A percentile compares a stretch with the other conserved stretches of the same genome.
Conservation (phyloP, 2,797 vertebrate genomes). For the Neolamprologus multifasciatus region DNA sequence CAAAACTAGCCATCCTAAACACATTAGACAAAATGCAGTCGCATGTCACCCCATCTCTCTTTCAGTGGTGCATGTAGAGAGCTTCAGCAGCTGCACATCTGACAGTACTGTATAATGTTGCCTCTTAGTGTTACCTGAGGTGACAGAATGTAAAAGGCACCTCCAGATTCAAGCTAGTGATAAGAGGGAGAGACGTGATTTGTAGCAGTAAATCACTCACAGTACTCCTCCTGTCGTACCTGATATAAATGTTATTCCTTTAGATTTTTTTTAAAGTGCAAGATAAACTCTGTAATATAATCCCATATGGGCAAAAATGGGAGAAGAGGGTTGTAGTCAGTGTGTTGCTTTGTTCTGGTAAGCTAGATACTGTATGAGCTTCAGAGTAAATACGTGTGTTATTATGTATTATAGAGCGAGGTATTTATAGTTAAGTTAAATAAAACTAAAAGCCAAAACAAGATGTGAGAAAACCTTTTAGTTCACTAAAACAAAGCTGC, state of each 20-base stretch:
- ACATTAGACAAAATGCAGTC: neutral
- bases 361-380: neutral
- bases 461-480: neutral
- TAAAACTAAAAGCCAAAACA: neutral
- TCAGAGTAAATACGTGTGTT: neutral
- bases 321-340: neutral
- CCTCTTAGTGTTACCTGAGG: neutral
- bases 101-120: neutral
- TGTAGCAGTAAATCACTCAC: neutral
- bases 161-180: conserved; percentile 12
- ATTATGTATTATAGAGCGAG: neutral
- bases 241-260: neutral
- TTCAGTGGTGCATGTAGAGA: neutral
- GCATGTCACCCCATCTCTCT: neutral
- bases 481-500: neutral
- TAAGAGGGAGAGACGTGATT: conserved; percentile 1
- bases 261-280: neutral
- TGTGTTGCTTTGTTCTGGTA: neutral
- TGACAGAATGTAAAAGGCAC: conserved; percentile 1
- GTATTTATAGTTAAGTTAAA: neutral
- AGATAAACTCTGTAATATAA: neutral
- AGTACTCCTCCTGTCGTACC: neutral
- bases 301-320: neutral
- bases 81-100: neutral
- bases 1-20: neutral